These are phyloP conservation scores for Rapana venosa DNA, from an alignment of 2,888 invertebrate genomes.

Conservation along the genomic window DNA sequence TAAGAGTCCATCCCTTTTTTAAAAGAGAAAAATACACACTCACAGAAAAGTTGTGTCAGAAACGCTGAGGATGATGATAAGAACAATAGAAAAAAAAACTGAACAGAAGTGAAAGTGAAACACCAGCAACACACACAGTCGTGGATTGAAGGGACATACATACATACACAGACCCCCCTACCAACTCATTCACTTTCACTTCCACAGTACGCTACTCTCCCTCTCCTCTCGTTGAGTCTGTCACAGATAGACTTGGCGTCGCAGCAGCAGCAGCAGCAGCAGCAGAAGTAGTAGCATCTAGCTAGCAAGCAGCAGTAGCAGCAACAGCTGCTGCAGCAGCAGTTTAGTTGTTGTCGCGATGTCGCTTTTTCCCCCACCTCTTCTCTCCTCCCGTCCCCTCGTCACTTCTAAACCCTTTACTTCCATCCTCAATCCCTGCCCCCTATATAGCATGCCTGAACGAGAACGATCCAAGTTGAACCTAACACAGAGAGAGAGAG, in stretches of 20 bases:
- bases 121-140: too few species aligned
- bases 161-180: not conserved
- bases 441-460: not conserved
- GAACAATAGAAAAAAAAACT: too few species aligned
- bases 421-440: too few species aligned
- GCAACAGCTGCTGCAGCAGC: not conserved
- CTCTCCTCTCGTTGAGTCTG: not conserved
- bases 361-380: not conserved
- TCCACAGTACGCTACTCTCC: not conserved
- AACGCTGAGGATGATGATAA: too few species aligned
- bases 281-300: too few species aligned
- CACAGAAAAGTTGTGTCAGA: too few species aligned
- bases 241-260: not conserved
- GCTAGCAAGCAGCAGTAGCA: not conserved
- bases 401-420: not conserved
- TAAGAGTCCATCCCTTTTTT: too few species aligned
- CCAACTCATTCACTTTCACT: not conserved
- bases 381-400: not conserved
- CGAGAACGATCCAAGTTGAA: not conserved
- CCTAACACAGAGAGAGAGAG: not conserved
- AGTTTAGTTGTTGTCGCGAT: conserved; percentile 3
- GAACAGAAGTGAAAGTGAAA: too few species aligned
- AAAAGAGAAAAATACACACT: too few species aligned
- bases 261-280: not conserved
- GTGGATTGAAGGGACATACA: too few species aligned